These are phyloP conservation scores for Phylloscopus collybita DNA, from an alignment of 2,797 vertebrate genomes.

Conservation along the genomic window DNA sequence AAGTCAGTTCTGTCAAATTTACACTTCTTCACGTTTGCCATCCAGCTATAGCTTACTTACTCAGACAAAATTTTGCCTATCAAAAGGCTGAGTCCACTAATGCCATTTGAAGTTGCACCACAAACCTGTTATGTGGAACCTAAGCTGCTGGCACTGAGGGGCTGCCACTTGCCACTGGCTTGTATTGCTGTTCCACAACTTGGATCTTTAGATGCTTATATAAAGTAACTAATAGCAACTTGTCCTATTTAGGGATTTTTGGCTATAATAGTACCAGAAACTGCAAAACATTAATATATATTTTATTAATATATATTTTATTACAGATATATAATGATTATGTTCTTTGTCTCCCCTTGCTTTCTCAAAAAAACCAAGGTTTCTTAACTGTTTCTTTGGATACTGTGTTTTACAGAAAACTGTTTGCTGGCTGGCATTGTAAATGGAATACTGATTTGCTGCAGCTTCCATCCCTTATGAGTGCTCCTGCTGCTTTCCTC, in stretches of 20 bases:
- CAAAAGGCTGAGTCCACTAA: not conserved
- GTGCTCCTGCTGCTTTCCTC: conserved; percentile 42
- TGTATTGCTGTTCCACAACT: not conserved
- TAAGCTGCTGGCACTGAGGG: not conserved
- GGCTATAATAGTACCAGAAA: not conserved
- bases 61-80: not conserved
- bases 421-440: not conserved
- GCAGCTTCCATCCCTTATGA: conserved; percentile 9
- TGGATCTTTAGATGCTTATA: not conserved
- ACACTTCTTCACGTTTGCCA: not conserved
- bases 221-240: not conserved
- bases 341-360: not conserved
- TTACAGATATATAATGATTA: not conserved
- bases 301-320: not conserved
- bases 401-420: conserved; percentile 6
- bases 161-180: not conserved
- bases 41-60: not conserved
- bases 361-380: not conserved
- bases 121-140: not conserved
- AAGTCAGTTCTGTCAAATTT: not conserved
- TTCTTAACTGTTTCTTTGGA: conserved; percentile 29
- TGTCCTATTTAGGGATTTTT: not conserved
- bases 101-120: not conserved
- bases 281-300: not conserved
- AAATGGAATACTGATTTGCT: conserved; percentile 50